Conservation (phyloP, 2,888 invertebrate species). For the Thymelicus sylvestris region DNA sequence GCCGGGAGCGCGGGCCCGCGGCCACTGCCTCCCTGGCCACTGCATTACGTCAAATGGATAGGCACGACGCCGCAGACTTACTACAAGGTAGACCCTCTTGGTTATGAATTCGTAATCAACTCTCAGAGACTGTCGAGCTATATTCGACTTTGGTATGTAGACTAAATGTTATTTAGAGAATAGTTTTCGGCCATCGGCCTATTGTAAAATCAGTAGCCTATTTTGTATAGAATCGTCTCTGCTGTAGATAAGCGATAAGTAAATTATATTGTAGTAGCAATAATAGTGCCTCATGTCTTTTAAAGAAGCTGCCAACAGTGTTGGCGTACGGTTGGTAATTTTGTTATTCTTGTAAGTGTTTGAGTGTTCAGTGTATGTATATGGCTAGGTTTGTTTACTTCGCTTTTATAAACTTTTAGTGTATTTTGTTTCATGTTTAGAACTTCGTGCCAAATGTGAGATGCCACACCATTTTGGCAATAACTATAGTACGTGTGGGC, state of each 20-base stretch:
- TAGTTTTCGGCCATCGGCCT: slow-evolving; percentile 71
- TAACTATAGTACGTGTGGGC: slow-evolving; percentile 45
- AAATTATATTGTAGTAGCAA: slow-evolving; percentile 82
- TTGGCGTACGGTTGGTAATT: slow-evolving; percentile 66
- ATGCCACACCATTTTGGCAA: slow-evolving; percentile 55
- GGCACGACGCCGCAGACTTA: slow-evolving; percentile 76
- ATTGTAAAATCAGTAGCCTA: slow-evolving; percentile 80
- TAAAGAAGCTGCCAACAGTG: slow-evolving; percentile 70
- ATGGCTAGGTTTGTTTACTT: slow-evolving; percentile 57
- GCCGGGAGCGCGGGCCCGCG: slow-evolving; percentile 92
- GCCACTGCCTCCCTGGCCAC: slow-evolving; percentile 90
- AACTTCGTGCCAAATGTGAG: slow-evolving; percentile 73
- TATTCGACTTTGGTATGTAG: slow-evolving; percentile 52
- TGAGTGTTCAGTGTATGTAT: slow-evolving; percentile 67
- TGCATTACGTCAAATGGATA: slow-evolving; percentile 74
- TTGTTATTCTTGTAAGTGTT: slow-evolving; percentile 77
- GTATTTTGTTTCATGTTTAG: slow-evolving; percentile 51
- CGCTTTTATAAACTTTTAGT: slow-evolving; percentile 40
- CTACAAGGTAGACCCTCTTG: slow-evolving; percentile 77
- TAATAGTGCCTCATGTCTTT: slow-evolving; percentile 83
- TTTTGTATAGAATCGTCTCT: slow-evolving; percentile 78
- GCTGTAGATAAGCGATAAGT: slow-evolving; percentile 79
- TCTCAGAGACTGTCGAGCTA: slow-evolving; percentile 15
- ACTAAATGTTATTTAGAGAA: slow-evolving; percentile 78
- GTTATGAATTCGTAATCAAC: slow-evolving; percentile 67